phyloP scores from a whole-genome alignment of 2,113 vertebrate species.

The Apistogramma diplotaenia region DNA sequence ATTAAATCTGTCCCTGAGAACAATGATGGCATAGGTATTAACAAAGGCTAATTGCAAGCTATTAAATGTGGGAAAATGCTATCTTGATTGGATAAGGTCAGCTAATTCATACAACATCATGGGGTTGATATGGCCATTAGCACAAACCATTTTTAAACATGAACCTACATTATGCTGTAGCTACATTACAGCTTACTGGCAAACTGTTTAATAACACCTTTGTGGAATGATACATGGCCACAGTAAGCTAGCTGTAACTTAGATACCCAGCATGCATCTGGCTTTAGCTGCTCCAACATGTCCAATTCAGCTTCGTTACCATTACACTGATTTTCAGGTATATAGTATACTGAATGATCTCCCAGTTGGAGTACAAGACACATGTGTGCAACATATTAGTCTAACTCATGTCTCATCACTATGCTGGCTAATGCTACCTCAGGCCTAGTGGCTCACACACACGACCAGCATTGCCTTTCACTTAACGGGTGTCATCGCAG shows the following conservation, averaged over 20 bases:
- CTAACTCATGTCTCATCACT: not conserved
- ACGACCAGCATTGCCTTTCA: not conserved
- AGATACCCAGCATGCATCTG: too few species aligned
- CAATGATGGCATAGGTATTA: not conserved
- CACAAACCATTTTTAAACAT: not conserved
- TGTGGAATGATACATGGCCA: not conserved
- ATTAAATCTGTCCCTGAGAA: not conserved
- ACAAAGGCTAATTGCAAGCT: not conserved
- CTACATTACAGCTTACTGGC: not conserved
- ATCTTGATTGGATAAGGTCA: not conserved
- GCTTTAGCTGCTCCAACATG: not conserved
- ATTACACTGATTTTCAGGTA: not conserved
- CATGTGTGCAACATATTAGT: not conserved
- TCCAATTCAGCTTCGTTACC: not conserved
- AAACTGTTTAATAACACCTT: not conserved
- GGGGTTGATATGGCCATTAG: not conserved
- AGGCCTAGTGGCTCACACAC: not conserved
- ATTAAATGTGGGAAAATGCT: not conserved
- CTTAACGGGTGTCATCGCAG: not conserved
- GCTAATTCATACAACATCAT: not conserved
- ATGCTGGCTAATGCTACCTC: not conserved
- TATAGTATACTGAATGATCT: not conserved
- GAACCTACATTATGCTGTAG: not conserved
- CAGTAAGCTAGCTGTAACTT: not conserved
- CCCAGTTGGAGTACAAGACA: not conserved